A percentile compares a stretch with the other conserved stretches of the same genome.
phyloP scores from a whole-genome alignment of 2,888 invertebrate species.

The Masnerella sp. region DNA sequence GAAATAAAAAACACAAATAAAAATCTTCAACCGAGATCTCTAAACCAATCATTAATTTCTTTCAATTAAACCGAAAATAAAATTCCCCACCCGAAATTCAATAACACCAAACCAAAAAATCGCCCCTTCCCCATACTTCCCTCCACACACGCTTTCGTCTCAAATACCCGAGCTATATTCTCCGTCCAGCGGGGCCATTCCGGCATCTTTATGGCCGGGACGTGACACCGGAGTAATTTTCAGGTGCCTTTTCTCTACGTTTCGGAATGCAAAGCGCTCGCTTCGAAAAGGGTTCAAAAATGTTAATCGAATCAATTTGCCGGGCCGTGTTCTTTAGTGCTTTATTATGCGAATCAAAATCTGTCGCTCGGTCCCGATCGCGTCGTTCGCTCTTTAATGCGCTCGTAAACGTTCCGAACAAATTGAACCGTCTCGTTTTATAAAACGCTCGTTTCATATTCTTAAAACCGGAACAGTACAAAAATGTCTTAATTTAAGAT shows the following conservation, averaged over 20 bases:
- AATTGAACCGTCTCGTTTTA: conserved; percentile 17
- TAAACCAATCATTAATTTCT: too few species aligned
- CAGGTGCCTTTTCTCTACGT: conserved; percentile 58
- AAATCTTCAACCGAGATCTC: too few species aligned
- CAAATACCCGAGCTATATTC: conserved; percentile 56
- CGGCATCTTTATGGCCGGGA: conserved; percentile 56
- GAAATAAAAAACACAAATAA: too few species aligned
- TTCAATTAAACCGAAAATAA: too few species aligned
- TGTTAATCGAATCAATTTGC: conserved; percentile 57
- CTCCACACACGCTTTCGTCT: conserved; percentile 32
- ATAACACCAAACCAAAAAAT: too few species aligned
- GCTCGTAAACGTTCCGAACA: conserved; percentile 17
- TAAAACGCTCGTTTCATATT: too few species aligned
- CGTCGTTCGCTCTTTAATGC: conserved; percentile 22
- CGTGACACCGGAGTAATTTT: conserved; percentile 59
- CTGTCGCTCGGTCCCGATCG: conserved; percentile 7
- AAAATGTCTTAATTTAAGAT: too few species aligned
- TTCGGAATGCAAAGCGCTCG: conserved; percentile 53
- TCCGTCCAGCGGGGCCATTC: conserved; percentile 47
- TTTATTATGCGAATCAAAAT: conserved; percentile 37
- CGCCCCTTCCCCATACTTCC: too few species aligned
- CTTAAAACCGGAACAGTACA: too few species aligned
- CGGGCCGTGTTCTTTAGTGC: conserved; percentile 31
- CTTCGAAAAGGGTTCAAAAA: conserved; percentile 42
- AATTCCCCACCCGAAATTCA: too few species aligned